These are phyloP conservation scores for Emmelina monodactyla DNA, from an alignment of 2,888 invertebrate species.

Conservation along the genomic window DNA sequence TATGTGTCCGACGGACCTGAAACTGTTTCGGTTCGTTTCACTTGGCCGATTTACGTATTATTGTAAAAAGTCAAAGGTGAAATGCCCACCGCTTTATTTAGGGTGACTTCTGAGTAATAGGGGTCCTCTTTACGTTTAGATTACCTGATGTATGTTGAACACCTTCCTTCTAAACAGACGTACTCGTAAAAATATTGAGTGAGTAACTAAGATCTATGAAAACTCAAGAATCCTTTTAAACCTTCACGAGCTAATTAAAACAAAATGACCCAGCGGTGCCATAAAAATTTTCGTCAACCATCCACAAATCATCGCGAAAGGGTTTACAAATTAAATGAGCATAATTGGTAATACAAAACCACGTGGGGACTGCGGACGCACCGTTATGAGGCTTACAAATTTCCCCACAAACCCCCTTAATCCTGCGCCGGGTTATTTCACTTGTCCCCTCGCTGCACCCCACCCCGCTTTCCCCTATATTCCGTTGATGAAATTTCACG, in stretches of 20 bases:
- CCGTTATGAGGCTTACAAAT: conserved; percentile 57
- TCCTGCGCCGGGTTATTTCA: conserved; percentile 58
- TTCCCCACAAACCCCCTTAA: conserved; percentile 61
- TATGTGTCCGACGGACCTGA: conserved; percentile 50
- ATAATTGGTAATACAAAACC: conserved; percentile 65
- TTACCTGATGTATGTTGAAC: too few relatives aligned
- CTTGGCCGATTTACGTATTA: conserved; percentile 47
- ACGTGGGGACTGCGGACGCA: conserved; percentile 37
- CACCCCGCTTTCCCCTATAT: conserved; percentile 23
- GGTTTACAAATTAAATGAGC: conserved; percentile 46
- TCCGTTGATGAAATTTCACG: conserved; percentile 51
- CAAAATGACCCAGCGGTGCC: too few relatives aligned
- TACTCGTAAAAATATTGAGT: too few relatives aligned
- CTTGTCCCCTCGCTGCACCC: conserved; percentile 49
- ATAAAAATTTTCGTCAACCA: neutral
- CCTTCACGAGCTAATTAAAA: too few relatives aligned
- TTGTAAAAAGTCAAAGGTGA: conserved; percentile 36
- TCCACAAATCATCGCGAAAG: conserved; percentile 19
- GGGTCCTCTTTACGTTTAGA: too few relatives aligned
- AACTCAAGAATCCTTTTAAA: too few relatives aligned
- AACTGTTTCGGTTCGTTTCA: conserved; percentile 55
- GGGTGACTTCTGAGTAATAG: too few relatives aligned
- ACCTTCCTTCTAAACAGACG: too few relatives aligned
- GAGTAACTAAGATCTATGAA: too few relatives aligned
- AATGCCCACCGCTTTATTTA: too few relatives aligned